Conservation (phyloP, 2,888 invertebrate genomes). For the Dasypogon diadema region DNA sequence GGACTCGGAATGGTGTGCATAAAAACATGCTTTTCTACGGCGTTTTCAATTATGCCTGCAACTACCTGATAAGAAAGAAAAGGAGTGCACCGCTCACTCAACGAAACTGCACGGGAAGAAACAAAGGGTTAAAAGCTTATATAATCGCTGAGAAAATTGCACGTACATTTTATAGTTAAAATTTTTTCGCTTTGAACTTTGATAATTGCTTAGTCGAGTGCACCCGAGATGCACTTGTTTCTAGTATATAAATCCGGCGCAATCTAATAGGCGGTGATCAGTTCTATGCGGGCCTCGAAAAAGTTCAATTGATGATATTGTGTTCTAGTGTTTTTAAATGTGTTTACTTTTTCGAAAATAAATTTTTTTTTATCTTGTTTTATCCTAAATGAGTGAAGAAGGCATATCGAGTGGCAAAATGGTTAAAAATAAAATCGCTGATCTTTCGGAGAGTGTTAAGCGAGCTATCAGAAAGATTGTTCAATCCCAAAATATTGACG, state of each 20-base stretch:
- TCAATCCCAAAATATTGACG: background rate
- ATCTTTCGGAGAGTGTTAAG: constrained; percentile 23
- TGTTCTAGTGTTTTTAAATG: too few species aligned
- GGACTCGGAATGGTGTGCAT: too few species aligned
- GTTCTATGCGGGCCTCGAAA: constrained; percentile 28
- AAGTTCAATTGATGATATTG: background rate
- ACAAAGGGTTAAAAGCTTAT: constrained; percentile 21
- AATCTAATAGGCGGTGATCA: constrained; percentile 11
- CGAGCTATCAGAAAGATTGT: constrained; percentile 18
- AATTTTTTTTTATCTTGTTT: too few species aligned
- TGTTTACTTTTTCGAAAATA: too few species aligned
- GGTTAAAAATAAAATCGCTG: background rate
- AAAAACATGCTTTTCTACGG: too few species aligned
- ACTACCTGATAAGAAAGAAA: constrained; percentile 18
- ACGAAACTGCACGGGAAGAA: background rate
- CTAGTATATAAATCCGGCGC: constrained; percentile 6
- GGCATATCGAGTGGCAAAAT: too few species aligned
- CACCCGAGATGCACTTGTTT: background rate
- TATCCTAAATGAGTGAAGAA: too few species aligned
- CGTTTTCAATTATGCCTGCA: constrained; percentile 1
- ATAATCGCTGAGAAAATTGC: constrained; percentile 12
- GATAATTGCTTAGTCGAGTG: constrained; percentile 15
- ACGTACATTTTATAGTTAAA: background rate
- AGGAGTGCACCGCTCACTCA: background rate
- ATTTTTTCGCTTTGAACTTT: constrained; percentile 8